Conservation (phyloP, 2,113 vertebrate genomes). For the Todiramphus chloris region DNA sequence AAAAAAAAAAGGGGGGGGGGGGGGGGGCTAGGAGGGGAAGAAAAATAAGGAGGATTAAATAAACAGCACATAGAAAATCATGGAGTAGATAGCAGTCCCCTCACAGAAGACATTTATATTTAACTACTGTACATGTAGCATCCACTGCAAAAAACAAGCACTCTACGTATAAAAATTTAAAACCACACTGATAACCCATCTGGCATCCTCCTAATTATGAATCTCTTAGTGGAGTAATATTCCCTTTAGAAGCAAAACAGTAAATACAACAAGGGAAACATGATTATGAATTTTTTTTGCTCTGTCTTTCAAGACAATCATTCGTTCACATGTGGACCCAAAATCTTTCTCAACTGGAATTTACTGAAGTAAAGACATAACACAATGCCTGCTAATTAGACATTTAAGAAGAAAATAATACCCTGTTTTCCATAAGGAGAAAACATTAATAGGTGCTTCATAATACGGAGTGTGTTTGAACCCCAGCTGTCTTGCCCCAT, state of each 20-base stretch:
- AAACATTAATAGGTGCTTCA: constrained; percentile 36
- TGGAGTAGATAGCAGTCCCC: constrained; percentile 21
- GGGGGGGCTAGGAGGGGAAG: too few species aligned
- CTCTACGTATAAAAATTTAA: constrained; percentile 77
- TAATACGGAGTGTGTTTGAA: constrained; percentile 19
- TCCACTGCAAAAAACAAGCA: constrained; percentile 56
- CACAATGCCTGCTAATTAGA: constrained; percentile 17
- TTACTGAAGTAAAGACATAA: constrained; percentile 43
- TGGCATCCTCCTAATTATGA: constrained; percentile 77
- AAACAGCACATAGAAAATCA: constrained; percentile 48
- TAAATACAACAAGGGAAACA: constrained; percentile 70
- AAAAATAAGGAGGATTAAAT: background rate
- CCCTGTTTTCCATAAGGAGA: constrained; percentile 26
- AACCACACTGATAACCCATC: constrained; percentile 80
- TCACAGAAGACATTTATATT: constrained; percentile 60
- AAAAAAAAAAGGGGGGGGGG: too few species aligned
- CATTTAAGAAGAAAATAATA: constrained; percentile 34
- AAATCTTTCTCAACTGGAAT: constrained; percentile 51
- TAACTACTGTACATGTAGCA: constrained; percentile 48
- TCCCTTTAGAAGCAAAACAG: constrained; percentile 73
- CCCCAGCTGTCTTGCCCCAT: constrained; percentile 24
- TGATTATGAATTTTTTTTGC: constrained; percentile 74
- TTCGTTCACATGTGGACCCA: constrained; percentile 18
- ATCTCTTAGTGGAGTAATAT: constrained; percentile 70
- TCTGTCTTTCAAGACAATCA: constrained; percentile 71